Percentiles rank a stretch among this genome's conserved stretches.
phyloP scores from a whole-genome alignment of 1,140 invertebrate species.

The Choristoneura fumiferana region DNA sequence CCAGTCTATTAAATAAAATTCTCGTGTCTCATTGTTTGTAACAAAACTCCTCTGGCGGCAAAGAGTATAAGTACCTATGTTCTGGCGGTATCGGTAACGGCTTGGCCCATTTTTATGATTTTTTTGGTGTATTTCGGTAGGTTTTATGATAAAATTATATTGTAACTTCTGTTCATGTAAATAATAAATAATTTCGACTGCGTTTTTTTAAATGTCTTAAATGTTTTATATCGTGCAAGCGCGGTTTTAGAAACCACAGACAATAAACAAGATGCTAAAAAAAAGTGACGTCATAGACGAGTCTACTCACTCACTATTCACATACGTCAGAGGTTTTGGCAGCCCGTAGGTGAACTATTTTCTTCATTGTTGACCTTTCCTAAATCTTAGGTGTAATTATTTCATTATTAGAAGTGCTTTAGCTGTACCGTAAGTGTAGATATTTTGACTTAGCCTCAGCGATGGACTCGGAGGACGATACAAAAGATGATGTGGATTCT shows the following conservation, averaged over 20 bases:
- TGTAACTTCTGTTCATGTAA: too few relatives aligned
- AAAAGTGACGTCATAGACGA: conserved; percentile 38
- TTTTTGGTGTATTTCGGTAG: too few relatives aligned
- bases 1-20: too few relatives aligned
- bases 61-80: too few relatives aligned
- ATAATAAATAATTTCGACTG: too few relatives aligned
- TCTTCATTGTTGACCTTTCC: conserved; percentile 79
- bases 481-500: conserved; percentile 92
- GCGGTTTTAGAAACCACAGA: conserved; percentile 18
- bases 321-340: conserved; percentile 77
- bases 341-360: conserved; percentile 78
- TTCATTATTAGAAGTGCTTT: conserved; percentile 70
- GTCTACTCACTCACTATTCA: conserved; percentile 37
- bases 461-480: conserved; percentile 96
- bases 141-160: too few relatives aligned
- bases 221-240: background rate
- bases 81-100: too few relatives aligned
- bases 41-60: too few relatives aligned
- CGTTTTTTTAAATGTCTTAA: too few relatives aligned
- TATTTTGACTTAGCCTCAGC: conserved; percentile 58
- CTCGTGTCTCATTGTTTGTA: too few relatives aligned
- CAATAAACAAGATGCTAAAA: conserved; percentile 18
- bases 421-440: conserved; percentile 56
- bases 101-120: too few relatives aligned
- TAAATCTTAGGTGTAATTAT: conserved; percentile 79